Base-by-base conservation (phyloP, 2,113 vertebrate species). In the Probosciger aterrimus region DNA sequence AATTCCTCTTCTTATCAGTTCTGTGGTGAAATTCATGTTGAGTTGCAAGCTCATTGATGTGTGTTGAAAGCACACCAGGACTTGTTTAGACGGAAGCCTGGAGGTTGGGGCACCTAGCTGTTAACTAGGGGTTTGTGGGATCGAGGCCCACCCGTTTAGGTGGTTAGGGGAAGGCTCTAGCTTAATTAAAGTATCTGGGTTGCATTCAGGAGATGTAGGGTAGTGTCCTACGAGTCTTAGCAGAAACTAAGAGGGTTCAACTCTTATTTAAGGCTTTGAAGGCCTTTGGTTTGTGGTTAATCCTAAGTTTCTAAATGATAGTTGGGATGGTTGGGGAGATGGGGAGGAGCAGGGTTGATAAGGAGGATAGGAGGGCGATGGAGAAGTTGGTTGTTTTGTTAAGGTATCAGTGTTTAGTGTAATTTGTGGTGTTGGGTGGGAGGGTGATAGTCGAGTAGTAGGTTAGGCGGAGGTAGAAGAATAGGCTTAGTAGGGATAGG, bases 291-390 rank as follows among this genome's bases (percentile, higher is more conserved):
- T 67, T 80, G 0, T 0, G n/a, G n/a, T n/a, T n/a, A n/a, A 65
- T 44, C 77, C 77, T 80, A 80, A 80, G 39, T 14, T 77, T 73
- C 49, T 64, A 41, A 17, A 9, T 39, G 3, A 4, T 4, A 8
- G 27, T 18, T 9, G 6, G 1, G 1, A 74, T 33, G 10, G 33
- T 24, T 0, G 70, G 70, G 1, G 70, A 5, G 2, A 55, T 5
- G 0, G 70, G 70, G 0, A 74, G 39, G 0, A 74, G 22, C 1
- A 0, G 2, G 3, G 3, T 3, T 0, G 70, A 55, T 2, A 8
- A 10, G 4, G 39, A 39, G 39, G n/a, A n/a, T n/a, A n/a, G n/a
- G n/a, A n/a, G n/a, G n/a, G n/a, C n/a, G n/a, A n/a, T n/a, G n/a
- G n/a, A n/a, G n/a, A n/a, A n/a, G n/a, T n/a, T 24, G 1, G 2